These are phyloP conservation scores for Chalcosyrphus nemorum DNA, from an alignment of 2,888 invertebrate genomes.

Conservation along the genomic window DNA sequence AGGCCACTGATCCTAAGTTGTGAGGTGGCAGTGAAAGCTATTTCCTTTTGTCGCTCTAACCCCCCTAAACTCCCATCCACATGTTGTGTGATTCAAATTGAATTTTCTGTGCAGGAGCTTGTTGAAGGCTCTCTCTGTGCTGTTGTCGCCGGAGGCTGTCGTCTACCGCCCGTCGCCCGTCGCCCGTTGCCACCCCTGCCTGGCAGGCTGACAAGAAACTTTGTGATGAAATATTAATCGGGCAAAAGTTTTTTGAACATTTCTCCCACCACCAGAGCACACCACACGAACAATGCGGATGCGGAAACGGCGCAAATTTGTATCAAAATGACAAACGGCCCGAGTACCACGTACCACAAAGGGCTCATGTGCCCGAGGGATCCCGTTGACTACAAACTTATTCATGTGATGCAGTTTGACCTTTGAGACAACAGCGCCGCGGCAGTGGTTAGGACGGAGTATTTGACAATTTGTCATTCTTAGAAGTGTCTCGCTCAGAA, in stretches of 20 bases:
- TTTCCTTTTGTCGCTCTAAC: slow-evolving; percentile 24
- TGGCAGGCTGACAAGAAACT: slow-evolving; percentile 71
- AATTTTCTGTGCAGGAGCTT: slow-evolving; percentile 59
- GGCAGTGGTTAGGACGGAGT: not conserved
- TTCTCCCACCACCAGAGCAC: not conserved
- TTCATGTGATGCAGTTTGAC: slow-evolving; percentile 59
- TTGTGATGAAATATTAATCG: slow-evolving; percentile 72
- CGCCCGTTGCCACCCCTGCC: slow-evolving; percentile 13
- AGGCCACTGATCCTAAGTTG: not conserved
- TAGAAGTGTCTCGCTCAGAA: not conserved
- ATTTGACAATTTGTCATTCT: slow-evolving; percentile 54
- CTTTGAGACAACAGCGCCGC: slow-evolving; percentile 10
- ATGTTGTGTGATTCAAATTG: slow-evolving; percentile 68
- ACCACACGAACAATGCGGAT: slow-evolving; percentile 70
- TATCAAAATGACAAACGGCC: slow-evolving; percentile 65
- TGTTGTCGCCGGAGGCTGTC: slow-evolving; percentile 43
- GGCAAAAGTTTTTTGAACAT: slow-evolving; percentile 36
- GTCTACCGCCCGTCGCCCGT: too few species aligned
- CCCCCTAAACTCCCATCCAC: slow-evolving; percentile 17
- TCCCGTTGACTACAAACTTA: slow-evolving; percentile 29
- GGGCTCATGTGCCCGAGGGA: slow-evolving; percentile 23
- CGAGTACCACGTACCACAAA: slow-evolving; percentile 22
- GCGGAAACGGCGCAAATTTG: slow-evolving; percentile 65
- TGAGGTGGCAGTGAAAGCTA: not conserved
- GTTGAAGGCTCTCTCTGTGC: slow-evolving; percentile 26